Conservation (phyloP, 2,797 vertebrate genomes). For the Arvicola amphibius region DNA sequence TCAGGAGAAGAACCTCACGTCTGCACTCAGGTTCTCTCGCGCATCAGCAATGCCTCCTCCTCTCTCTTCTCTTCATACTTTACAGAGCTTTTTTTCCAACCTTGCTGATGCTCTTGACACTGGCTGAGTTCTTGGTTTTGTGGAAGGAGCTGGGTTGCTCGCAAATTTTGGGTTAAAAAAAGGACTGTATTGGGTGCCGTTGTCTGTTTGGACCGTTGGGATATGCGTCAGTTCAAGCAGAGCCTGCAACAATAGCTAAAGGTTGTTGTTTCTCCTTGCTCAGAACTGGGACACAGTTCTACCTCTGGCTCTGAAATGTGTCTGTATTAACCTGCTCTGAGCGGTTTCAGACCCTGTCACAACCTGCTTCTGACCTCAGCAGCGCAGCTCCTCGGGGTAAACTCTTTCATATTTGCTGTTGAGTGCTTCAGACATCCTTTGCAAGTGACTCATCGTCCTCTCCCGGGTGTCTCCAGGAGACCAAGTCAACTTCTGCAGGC, state of each 20-base stretch:
- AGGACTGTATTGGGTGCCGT: not conserved
- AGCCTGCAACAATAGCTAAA: not conserved
- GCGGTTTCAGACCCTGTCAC: conserved; percentile 41
- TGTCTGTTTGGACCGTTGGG: not conserved
- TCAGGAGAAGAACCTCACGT: not conserved
- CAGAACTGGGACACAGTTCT: not conserved
- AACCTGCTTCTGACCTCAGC: conserved; percentile 61
- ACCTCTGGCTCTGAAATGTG: not conserved
- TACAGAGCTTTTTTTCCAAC: not conserved
- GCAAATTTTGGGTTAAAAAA: not conserved
- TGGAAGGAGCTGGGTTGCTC: not conserved
- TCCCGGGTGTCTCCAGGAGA: not conserved
- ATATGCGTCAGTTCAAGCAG: not conserved
- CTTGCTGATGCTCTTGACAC: not conserved
- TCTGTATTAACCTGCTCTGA: not conserved
- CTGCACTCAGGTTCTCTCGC: not conserved
- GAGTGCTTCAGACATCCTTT: not conserved
- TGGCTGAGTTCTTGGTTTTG: not conserved
- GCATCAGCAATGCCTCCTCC: not conserved
- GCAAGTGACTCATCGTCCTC: not conserved
- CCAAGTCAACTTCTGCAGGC: accelerated
- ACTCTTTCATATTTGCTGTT: not conserved
- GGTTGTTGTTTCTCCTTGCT: conserved; percentile 1
- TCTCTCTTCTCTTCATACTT: not conserved
- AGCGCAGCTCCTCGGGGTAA: not conserved